Evolutionary conservation across 2,113 vertebrate species (phyloP).

Genomic region (Myxocyprinus asiaticus): DNA sequence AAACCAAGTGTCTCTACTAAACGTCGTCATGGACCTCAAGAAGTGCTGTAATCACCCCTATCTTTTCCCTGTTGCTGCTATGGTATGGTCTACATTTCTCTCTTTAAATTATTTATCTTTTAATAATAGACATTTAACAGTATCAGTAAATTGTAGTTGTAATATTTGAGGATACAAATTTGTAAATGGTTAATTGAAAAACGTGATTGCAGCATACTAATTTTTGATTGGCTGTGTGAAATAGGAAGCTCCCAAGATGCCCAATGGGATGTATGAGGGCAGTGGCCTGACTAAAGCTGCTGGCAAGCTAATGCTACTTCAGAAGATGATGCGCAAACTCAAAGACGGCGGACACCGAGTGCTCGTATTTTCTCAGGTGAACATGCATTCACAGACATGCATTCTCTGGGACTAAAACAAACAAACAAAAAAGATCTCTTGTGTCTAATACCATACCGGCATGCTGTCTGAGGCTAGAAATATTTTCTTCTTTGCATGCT

Average conservation of each 20-base stretch:
- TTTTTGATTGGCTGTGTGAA: conserved; percentile 23
- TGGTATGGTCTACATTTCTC: conserved; percentile 73
- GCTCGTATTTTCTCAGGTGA: conserved; percentile 96
- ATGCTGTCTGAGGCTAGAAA: too few species aligned
- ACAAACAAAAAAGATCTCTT: too few species aligned
- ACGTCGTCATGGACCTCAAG: conserved; percentile 98
- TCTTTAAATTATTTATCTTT: neutral
- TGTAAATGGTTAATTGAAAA: neutral
- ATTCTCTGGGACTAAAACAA: too few species aligned
- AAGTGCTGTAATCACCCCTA: conserved; percentile 99
- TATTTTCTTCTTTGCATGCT: too few species aligned
- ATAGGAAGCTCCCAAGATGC: conserved; percentile 98
- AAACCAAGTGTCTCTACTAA: conserved; percentile 95
- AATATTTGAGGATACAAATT: neutral
- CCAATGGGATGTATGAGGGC: conserved; percentile 97
- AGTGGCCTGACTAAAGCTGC: conserved; percentile 88
- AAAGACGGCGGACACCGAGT: conserved; percentile 94
- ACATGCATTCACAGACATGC: neutral
- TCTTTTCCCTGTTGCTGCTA: conserved; percentile 94
- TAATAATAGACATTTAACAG: too few species aligned
- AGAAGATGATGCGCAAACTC: conserved; percentile 96
- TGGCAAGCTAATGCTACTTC: conserved; percentile 88
- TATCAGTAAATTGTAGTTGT: neutral
- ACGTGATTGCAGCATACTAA: neutral
- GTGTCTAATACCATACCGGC: too few species aligned